These are phyloP conservation scores for Ochotona curzoniae DNA, from an alignment of 2,113 vertebrate species.

Conservation along the genomic window DNA sequence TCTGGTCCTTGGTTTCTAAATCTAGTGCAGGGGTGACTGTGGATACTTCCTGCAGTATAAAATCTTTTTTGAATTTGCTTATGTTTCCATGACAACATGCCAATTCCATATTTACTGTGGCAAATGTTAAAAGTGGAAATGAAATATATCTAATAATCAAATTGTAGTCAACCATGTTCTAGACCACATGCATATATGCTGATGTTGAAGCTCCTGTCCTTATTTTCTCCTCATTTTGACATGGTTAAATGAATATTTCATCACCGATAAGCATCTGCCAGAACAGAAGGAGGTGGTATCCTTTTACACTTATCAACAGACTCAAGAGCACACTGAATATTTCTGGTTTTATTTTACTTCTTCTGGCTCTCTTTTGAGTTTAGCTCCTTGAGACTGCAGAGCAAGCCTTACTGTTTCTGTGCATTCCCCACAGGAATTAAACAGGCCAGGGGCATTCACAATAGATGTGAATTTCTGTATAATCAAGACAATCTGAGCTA, in stretches of 20 bases:
- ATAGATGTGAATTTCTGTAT: not conserved
- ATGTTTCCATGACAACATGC: no score
- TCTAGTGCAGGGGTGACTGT: not conserved
- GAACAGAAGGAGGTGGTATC: constrained; percentile 40
- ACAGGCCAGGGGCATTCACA: constrained; percentile 19
- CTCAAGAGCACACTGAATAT: constrained; percentile 25
- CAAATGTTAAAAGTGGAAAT: not conserved
- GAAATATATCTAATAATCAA: not conserved
- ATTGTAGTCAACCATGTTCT: not conserved
- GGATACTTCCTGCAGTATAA: not conserved
- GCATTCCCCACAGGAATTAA: not conserved
- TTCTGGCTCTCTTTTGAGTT: constrained; percentile 37
- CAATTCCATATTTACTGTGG: no score
- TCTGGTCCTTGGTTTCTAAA: not conserved
- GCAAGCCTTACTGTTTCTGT: constrained; percentile 14
- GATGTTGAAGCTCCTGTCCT: constrained; percentile 15
- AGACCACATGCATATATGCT: not conserved
- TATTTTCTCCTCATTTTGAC: constrained; percentile 46
- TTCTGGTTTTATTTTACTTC: constrained; percentile 19
- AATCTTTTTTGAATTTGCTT: no score
- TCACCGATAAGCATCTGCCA: constrained; percentile 19
- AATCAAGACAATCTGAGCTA: constrained; percentile 65
- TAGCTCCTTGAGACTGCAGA: constrained; percentile 45
- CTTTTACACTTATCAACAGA: not conserved
- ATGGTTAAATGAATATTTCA: constrained; percentile 47